These are phyloP conservation scores for Saxidomus purpurata DNA, from an alignment of 1,140 invertebrate genomes.

Conservation along the genomic window DNA sequence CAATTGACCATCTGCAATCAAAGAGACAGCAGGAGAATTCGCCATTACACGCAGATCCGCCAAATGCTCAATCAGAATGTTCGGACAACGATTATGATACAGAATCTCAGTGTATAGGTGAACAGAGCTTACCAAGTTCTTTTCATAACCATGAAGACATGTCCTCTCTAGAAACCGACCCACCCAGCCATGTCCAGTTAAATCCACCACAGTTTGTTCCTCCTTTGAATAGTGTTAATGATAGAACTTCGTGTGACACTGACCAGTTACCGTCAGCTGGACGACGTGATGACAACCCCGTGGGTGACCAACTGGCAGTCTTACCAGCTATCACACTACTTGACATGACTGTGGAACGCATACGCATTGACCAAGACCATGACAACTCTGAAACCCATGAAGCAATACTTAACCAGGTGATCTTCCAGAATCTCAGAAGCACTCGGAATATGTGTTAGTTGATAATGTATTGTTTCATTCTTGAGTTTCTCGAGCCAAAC, in stretches of 20 bases:
- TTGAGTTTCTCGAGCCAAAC: background rate
- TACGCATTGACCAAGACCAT: background rate
- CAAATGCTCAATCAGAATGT: no score
- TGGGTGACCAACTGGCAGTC: background rate
- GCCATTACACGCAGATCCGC: no score
- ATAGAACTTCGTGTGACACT: background rate
- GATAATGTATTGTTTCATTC: constrained; percentile 37
- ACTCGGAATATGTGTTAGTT: constrained; percentile 18
- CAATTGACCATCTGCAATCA: no score
- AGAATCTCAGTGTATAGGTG: no score
- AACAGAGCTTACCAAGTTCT: no score
- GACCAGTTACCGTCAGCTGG: background rate
- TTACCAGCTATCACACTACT: background rate
- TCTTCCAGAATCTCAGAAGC: background rate
- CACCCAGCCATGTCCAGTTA: no score
- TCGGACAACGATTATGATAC: no score
- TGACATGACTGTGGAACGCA: constrained; percentile 1
- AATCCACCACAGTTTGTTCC: no score
- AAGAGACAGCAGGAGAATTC: no score
- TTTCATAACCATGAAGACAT: no score
- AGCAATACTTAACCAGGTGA: background rate
- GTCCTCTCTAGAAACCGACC: no score
- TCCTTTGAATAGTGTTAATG: no score
- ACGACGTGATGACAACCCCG: background rate
- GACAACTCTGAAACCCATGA: background rate